These are phyloP conservation scores for Medauroidea extradentata DNA, from an alignment of 1,140 invertebrate genomes.

Conservation along the genomic window DNA sequence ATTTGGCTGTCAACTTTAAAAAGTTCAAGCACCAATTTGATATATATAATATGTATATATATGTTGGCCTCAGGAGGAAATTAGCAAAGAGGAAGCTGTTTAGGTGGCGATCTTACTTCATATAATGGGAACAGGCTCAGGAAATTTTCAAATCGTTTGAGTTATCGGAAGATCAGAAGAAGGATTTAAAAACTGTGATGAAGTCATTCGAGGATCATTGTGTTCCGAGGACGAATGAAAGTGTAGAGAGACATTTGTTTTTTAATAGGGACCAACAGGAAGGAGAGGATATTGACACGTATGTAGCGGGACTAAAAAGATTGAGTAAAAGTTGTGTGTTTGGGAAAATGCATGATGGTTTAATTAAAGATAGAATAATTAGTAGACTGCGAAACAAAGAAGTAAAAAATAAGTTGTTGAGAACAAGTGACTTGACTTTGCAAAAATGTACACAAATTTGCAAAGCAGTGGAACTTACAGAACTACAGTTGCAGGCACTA, in stretches of 20 bases:
- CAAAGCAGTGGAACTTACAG: no score
- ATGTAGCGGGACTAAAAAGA: no score
- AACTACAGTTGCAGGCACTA: no score
- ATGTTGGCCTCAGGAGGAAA: constrained; percentile 11
- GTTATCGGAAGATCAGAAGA: constrained; percentile 11
- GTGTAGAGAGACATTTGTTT: constrained; percentile 23
- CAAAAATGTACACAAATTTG: no score
- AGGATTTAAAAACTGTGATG: constrained; percentile 7
- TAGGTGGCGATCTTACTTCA: constrained; percentile 22
- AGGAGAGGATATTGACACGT: no score
- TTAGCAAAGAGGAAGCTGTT: constrained; percentile 4
- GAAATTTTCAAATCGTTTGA: constrained; percentile 23
- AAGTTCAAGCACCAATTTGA: constrained; percentile 20
- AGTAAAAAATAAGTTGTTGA: no score
- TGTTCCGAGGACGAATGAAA: constrained; percentile 20
- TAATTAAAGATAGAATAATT: no score
- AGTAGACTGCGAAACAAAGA: no score
- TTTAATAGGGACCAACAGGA: neutral
- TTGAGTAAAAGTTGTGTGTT: no score
- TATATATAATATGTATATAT: no score
- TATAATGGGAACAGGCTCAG: constrained; percentile 15
- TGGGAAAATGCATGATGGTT: no score
- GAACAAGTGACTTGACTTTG: no score
- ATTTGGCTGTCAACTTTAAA: constrained; percentile 23
- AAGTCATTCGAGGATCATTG: constrained; percentile 23